Evolutionary conservation across 2,113 vertebrate genomes (phyloP).

Genomic region (Chroicocephalus ridibundus): DNA sequence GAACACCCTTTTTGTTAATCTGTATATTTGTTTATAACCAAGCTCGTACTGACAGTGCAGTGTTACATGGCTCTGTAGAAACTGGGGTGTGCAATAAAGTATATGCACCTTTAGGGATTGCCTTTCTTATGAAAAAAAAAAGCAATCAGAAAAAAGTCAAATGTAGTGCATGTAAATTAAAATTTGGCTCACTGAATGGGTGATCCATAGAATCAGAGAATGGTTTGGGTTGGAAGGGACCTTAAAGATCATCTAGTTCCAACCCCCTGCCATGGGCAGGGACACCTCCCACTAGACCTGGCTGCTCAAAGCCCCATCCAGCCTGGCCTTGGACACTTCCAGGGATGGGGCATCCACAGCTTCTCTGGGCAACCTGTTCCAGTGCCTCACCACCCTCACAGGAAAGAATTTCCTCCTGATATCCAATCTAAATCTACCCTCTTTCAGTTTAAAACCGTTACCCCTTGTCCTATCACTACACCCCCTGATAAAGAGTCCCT

Average conservation of each 20-base stretch:
- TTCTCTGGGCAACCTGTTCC: not conserved
- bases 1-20: not conserved
- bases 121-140: not conserved
- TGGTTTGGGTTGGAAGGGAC: not conserved
- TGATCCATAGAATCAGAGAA: not conserved
- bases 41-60: rapidly evolving
- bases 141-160: not conserved
- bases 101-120: not conserved
- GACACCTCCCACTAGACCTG: not conserved
- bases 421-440: not conserved
- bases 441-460: not conserved
- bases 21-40: not conserved
- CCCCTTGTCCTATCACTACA: not conserved
- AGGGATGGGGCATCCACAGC: not conserved
- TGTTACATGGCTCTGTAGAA: rapidly evolving
- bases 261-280: not conserved
- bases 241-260: not conserved
- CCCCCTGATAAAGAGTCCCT: not conserved
- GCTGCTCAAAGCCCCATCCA: not conserved
- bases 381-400: not conserved
- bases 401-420: not conserved
- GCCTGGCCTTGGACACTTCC: not conserved
- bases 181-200: not conserved
- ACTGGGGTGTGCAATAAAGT: not conserved
- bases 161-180: not conserved